Percentiles rank a stretch among this genome's conserved stretches.
phyloP scores from a whole-genome alignment of 2,888 invertebrate genomes.

The Drosophila anomelani region DNA sequence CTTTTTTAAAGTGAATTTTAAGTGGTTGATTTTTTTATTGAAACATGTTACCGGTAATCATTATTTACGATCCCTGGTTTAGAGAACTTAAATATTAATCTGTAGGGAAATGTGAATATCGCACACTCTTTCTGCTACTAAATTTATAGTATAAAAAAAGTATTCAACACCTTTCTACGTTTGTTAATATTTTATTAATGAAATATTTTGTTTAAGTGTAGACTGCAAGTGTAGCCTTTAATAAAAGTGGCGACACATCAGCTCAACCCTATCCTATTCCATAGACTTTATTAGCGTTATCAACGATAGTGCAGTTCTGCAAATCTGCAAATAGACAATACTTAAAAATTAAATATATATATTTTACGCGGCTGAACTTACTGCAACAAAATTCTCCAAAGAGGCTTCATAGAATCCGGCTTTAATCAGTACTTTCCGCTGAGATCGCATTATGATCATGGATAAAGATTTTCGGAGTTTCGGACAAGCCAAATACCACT shows the following conservation, averaged over 20 bases:
- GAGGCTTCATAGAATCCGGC: conserved; percentile 83
- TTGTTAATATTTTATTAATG: neutral
- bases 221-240: neutral
- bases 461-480: conserved; percentile 70
- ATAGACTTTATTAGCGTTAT: conserved; percentile 81
- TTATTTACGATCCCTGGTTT: too few relatives aligned
- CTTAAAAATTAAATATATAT: neutral
- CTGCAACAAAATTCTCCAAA: conserved; percentile 80
- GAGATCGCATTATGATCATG: conserved; percentile 77
- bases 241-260: neutral
- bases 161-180: neutral
- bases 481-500: conserved; percentile 79
- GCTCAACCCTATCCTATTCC: conserved; percentile 49
- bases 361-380: conserved; percentile 23
- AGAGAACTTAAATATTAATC: too few relatives aligned
- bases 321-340: conserved; percentile 60
- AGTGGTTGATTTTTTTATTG: too few relatives aligned
- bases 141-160: too few relatives aligned
- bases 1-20: too few relatives aligned
- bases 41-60: too few relatives aligned
- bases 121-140: too few relatives aligned
- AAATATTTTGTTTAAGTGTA: neutral
- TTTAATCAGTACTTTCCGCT: conserved; percentile 75
- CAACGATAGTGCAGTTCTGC: conserved; percentile 75
- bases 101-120: too few relatives aligned